Evolutionary conservation across 2,113 vertebrate genomes (phyloP).

Genomic region (Lynx canadensis): DNA sequence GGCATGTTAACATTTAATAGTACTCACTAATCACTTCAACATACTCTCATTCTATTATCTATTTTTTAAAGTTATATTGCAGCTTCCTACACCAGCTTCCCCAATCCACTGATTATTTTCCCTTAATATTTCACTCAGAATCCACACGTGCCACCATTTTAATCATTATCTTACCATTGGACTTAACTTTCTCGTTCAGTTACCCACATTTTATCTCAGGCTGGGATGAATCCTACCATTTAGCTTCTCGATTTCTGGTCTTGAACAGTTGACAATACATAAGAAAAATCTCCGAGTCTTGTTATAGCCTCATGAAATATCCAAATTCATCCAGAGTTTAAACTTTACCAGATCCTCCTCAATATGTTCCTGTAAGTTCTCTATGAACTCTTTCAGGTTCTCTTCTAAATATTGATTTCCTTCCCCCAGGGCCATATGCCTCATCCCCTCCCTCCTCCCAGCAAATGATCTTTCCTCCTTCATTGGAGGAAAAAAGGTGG

Average conservation of each 20-base stretch:
- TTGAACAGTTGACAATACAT: not conserved
- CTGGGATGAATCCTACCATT: not conserved
- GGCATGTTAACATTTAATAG: not conserved
- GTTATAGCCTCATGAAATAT: not conserved
- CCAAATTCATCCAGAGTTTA: not conserved
- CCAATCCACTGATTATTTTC: not conserved
- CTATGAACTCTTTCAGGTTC: not conserved
- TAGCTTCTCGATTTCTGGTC: not conserved
- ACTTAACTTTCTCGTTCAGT: not conserved
- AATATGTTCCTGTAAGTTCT: not conserved
- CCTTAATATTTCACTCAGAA: not conserved
- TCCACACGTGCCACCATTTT: not conserved
- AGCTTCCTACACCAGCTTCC: not conserved
- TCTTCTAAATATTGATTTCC: constrained; percentile 12
- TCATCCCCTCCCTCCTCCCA: not conserved
- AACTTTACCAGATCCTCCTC: not conserved
- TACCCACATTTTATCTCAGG: not conserved
- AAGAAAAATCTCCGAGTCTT: not conserved
- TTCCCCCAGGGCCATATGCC: not conserved
- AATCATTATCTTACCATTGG: not conserved
- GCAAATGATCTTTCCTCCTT: not conserved
- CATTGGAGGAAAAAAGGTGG: not conserved
- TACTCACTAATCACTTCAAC: not conserved
- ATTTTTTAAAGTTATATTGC: not conserved
- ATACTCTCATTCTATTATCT: not conserved